Evolutionary conservation across 2,888 invertebrate species (phyloP), one percentile per base, ranked within the genome.

Genomic region (Spodoptera picta): DNA sequence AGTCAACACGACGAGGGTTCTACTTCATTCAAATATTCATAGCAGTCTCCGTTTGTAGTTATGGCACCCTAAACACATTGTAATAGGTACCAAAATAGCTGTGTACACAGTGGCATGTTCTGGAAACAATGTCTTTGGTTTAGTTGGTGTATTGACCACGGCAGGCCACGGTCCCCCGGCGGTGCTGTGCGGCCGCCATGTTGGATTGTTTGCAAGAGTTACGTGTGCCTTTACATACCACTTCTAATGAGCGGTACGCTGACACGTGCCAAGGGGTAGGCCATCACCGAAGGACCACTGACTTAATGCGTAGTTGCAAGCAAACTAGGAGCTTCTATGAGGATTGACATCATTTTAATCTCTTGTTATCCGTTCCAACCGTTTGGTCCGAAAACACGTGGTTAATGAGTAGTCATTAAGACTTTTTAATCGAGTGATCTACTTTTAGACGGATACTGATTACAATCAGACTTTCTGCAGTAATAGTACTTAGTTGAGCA

Each of bases 231-330:
- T 50, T 52, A 72, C 59, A 64, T 56, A 60, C 60, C 63, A 19
- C 47, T 59, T 59, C 36, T 67, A 71, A 68, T 68, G 59, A 71
- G 53, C 6, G 57, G 47, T 50, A 10, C 42, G 1, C 36, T 36
- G 2, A 36, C 36, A 9, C 7, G 42, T 4, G 27, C n/a, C 36
- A 41, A 45, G 11, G 4, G 3, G 12, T 11, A 47, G 11, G 43
- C 6, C 11, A 2, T 7, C 12, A 7, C 54, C 24, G 64, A 55
- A 72, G 44, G 51, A 52, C 45, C 36, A 52, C 14, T 47, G 10
- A 42, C 9, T 36, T 36, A 36, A 27, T 27, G 1, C 7, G 31
- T 9, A 23, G 1, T 14, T 27, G 27, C 27, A 27, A 36, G 36
- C 36, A 1, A 36, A 36, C 6, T 9, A 6, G 0, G 36, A 9